These are phyloP conservation scores for Microchrysa polita DNA, from an alignment of 2,888 invertebrate genomes.

Conservation along the genomic window DNA sequence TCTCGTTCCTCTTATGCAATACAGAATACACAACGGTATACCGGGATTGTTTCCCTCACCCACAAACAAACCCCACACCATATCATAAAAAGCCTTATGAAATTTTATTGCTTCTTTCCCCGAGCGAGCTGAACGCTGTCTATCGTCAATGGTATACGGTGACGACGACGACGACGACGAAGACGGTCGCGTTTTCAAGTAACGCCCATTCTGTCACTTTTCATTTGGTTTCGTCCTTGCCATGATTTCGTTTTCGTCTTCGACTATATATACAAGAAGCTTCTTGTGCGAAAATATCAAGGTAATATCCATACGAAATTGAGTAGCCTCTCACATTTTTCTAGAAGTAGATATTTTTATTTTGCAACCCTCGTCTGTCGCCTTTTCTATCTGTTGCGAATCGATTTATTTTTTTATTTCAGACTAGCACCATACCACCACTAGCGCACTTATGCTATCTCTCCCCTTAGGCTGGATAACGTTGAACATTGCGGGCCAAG, in stretches of 20 bases:
- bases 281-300: slow-evolving; percentile 5
- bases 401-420: neutral
- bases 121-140: no score
- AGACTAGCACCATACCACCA: no score
- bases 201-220: neutral
- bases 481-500: neutral
- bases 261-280: no score
- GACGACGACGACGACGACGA: no score
- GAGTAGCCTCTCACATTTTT: neutral
- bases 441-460: no score
- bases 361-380: slow-evolving; percentile 2
- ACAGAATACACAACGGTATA: no score
- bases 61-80: neutral
- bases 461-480: no score
- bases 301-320: slow-evolving; percentile 9
- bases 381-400: slow-evolving; percentile 11
- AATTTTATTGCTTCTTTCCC: slow-evolving; percentile 9
- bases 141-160: no score
- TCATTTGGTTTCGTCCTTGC: no score
- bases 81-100: neutral
- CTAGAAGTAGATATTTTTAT: neutral
- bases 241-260: neutral
- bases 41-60: neutral
- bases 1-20: slow-evolving; percentile 8
- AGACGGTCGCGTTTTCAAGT: neutral